Base-by-base conservation (phyloP, 2,797 vertebrate genomes). In the Sternotherus odoratus region DNA sequence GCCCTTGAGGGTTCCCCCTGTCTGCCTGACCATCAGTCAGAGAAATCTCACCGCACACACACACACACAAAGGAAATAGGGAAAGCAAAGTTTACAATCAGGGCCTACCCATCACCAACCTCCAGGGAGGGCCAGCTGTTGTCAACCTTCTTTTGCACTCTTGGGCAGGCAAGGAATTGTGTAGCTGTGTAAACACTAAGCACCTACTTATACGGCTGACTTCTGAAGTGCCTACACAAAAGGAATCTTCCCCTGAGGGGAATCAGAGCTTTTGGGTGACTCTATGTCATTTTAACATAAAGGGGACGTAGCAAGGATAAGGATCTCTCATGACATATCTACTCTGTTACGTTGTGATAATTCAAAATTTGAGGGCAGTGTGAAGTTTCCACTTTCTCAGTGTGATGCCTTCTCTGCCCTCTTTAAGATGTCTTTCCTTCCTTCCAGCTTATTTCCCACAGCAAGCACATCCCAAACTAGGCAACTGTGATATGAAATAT, bases 1-100 rank as follows among this genome's bases (percentile, higher is more conserved):
- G 6, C 46, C 75, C 69, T 78, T 54, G 46, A 93, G 84, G 86
- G 19, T 0, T 0, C 17, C 10, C 50, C 0, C 0, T 30, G 5
- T 48, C 66, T 54, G 8, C 19, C 54, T 79, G 82, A 85, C n/a
- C 43, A 9, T 46, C 0, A 1, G 66, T 72, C 66, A 72, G 33
- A 69, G 66, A 72, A 43, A 39, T 11, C 66, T 72, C n/a, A 10
- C 36, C 21, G 5, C 6, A 24, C 11, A 12, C 1, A 48, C 46
- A 28, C 82, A 54, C 83, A 51, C 23, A 19, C 15, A 16, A 46
- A 77, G 39, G 5, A 39, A 3, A 53, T 36, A 6, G 51, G 28
- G 49, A 83, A 82, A 24, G 57, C 83, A 86, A 82, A n/a, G n/a
- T 49, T 1, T 28, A 80, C 11, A 54, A 85, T 10, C 8, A 6